Evolutionary conservation across 2,888 invertebrate genomes (phyloP).

Genomic region (Beris chalybata): DNA sequence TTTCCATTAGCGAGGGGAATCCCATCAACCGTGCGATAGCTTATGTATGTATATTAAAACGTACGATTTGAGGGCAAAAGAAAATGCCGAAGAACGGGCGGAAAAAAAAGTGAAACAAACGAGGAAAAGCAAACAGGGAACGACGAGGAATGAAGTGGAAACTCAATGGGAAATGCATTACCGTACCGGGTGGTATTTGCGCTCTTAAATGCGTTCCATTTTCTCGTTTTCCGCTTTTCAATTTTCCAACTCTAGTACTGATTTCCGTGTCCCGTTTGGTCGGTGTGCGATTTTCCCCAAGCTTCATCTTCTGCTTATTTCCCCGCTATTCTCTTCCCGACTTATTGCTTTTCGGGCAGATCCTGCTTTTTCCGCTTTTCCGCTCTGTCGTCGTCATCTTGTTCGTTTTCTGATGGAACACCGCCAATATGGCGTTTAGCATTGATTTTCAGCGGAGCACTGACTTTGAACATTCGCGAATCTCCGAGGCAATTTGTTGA

Average conservation of each 20-base stretch:
- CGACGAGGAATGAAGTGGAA: constrained; percentile 12
- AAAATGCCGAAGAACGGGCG: neutral
- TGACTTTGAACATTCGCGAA: constrained; percentile 32
- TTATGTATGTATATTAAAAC: too few species aligned
- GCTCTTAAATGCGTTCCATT: constrained; percentile 2
- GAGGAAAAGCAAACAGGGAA: neutral
- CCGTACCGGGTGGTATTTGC: constrained; percentile 7
- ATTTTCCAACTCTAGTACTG: constrained; percentile 1
- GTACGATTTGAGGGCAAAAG: too few species aligned
- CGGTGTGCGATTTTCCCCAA: constrained; percentile 6
- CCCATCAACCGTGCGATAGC: too few species aligned
- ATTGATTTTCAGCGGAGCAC: constrained; percentile 44
- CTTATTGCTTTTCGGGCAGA: constrained; percentile 22
- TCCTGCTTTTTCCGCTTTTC: constrained; percentile 35
- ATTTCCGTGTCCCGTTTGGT: neutral
- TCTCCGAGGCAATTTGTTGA: constrained; percentile 18
- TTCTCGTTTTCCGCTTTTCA: constrained; percentile 14
- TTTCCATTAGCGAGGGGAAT: too few species aligned
- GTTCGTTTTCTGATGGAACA: constrained; percentile 34
- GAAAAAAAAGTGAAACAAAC: constrained; percentile 1
- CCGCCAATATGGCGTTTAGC: constrained; percentile 44
- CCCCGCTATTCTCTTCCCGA: neutral
- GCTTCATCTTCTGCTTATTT: neutral
- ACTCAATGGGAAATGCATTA: constrained; percentile 16
- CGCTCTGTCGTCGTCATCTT: constrained; percentile 9